Conservation (phyloP, 2,797 vertebrate species). For the Podarcis lilfordi region DNA sequence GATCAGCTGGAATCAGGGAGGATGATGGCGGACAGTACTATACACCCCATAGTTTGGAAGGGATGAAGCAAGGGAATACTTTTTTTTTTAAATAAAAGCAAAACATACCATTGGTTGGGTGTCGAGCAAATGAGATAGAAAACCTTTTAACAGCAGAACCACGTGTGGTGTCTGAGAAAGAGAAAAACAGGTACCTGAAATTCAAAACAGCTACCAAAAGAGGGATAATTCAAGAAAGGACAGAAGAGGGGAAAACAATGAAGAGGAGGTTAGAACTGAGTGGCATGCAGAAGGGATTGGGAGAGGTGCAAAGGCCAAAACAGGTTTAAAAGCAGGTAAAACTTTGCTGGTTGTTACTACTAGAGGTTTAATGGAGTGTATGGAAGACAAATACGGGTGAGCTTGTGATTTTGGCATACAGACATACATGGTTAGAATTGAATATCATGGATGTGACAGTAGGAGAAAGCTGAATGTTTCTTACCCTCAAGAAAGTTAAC, state of each 20-base stretch:
- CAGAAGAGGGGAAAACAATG: slow-evolving; percentile 59
- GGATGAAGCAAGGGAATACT: slow-evolving; percentile 82
- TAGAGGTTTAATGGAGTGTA: slow-evolving; percentile 76
- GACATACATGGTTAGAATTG: slow-evolving; percentile 55
- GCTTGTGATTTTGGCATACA: slow-evolving; percentile 67
- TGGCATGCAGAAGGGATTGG: slow-evolving; percentile 82
- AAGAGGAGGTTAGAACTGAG: slow-evolving; percentile 77
- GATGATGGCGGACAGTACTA: slow-evolving; percentile 72
- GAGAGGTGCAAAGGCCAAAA: slow-evolving; percentile 74
- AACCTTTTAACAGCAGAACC: slow-evolving; percentile 96
- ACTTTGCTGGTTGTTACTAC: slow-evolving; percentile 68
- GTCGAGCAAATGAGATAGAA: slow-evolving; percentile 98
- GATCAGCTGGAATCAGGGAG: slow-evolving; percentile 69
- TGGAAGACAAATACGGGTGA: slow-evolving; percentile 72
- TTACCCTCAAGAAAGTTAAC: slow-evolving; percentile 55
- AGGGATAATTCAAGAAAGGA: slow-evolving; percentile 78
- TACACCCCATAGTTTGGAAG: slow-evolving; percentile 75
- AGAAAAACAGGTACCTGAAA: slow-evolving; percentile 95
- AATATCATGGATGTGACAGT: slow-evolving; percentile 55
- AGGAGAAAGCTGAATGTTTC: slow-evolving; percentile 48
- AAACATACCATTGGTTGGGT: slow-evolving; percentile 97
- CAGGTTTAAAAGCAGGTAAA: slow-evolving; percentile 75
- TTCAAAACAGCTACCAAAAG: slow-evolving; percentile 88
- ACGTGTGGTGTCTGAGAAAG: slow-evolving; percentile 93
- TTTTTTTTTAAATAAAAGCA: slow-evolving; percentile 86